phyloP scores from a whole-genome alignment of 1,140 invertebrate genomes.

The Danaus melanippus region DNA sequence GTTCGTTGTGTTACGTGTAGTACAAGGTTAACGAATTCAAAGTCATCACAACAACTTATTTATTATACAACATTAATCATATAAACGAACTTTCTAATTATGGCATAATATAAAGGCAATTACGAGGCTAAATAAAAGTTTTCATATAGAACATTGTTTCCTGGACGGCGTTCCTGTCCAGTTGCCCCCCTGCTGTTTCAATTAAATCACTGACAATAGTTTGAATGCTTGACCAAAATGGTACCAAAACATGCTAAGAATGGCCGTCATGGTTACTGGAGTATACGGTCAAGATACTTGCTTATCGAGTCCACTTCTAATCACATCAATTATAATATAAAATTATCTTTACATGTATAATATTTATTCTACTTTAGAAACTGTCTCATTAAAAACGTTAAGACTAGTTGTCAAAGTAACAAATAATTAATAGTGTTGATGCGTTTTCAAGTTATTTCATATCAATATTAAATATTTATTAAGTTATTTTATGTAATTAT shows the following conservation, averaged over 20 bases:
- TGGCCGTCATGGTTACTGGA: constrained; percentile 21
- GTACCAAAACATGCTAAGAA: constrained; percentile 45
- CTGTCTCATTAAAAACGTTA: too few species aligned
- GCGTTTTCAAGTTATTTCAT: too few species aligned
- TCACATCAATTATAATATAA: too few species aligned
- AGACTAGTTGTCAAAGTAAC: too few species aligned
- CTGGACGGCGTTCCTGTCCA: constrained; percentile 35
- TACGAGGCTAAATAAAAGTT: constrained; percentile 57
- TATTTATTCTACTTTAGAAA: too few species aligned
- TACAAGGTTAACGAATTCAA: background rate
- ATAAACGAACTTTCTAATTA: constrained; percentile 51
- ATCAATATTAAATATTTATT: too few species aligned
- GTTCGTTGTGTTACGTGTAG: too few species aligned
- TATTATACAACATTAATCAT: constrained; percentile 57
- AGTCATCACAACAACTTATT: constrained; percentile 39
- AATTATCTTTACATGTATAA: too few species aligned
- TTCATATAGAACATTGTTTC: constrained; percentile 64
- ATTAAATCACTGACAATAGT: constrained; percentile 68
- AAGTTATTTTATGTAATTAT: background rate
- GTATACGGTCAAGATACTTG: too few species aligned
- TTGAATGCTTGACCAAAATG: constrained; percentile 46
- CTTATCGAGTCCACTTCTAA: too few species aligned
- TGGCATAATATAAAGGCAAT: constrained; percentile 57
- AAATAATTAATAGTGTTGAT: too few species aligned
- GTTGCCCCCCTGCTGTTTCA: constrained; percentile 61